Percentiles rank a stretch among this genome's conserved stretches.
Evolutionary conservation across 2,797 vertebrate species (phyloP).

Genomic region (Lerista edwardsae): DNA sequence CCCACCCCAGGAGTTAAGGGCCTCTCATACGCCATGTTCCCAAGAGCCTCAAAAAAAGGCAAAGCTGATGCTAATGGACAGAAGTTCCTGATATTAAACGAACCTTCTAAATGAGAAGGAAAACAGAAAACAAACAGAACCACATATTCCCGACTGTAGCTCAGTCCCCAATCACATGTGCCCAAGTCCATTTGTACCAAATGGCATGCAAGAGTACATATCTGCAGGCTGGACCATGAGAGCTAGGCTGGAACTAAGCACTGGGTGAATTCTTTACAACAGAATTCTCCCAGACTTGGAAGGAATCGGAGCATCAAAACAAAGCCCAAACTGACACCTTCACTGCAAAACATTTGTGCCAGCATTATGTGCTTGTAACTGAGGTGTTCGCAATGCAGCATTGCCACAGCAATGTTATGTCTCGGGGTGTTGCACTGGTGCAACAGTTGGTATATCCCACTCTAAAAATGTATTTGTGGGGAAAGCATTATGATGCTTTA

Average conservation of each 20-base stretch:
- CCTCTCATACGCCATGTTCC: not conserved
- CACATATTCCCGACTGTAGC: not conserved
- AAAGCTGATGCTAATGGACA: not conserved
- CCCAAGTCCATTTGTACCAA: not conserved
- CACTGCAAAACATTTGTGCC: not conserved
- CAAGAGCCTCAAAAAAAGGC: not conserved
- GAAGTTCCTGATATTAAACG: not conserved
- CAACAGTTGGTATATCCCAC: not conserved
- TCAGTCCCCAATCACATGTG: not conserved
- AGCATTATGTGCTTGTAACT: not conserved
- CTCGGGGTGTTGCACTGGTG: not conserved
- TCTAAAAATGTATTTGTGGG: not conserved
- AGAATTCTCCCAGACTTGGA: not conserved
- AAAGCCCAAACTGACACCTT: not conserved
- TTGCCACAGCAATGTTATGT: not conserved
- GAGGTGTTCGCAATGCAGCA: not conserved
- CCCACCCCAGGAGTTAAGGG: not conserved
- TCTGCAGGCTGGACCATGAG: not conserved
- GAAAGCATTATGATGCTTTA: not conserved
- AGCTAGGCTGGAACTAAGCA: not conserved
- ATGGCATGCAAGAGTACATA: not conserved
- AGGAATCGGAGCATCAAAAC: not conserved
- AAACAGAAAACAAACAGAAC: not conserved
- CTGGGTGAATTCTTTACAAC: not conserved
- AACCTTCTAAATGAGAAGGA: not conserved